Percentiles rank a stretch among this genome's conserved stretches.
phyloP scores from a whole-genome alignment of 2,888 invertebrate species.

The Amiota communis region DNA sequence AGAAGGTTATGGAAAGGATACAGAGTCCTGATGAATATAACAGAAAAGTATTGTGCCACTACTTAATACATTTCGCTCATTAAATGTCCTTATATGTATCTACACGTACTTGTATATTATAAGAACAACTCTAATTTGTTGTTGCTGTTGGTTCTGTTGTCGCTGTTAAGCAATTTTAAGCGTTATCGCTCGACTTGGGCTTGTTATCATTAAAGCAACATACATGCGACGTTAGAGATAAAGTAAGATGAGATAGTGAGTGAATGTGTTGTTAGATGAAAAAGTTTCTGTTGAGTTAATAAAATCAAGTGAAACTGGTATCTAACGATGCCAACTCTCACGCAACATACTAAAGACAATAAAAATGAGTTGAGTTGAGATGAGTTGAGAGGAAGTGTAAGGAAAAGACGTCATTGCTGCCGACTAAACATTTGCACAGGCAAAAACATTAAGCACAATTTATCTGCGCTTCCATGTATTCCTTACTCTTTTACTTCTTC shows the following conservation, averaged over 20 bases:
- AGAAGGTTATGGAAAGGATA: no score
- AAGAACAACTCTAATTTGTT: background rate
- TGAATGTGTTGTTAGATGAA: slow-evolving; percentile 10
- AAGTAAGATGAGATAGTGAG: background rate
- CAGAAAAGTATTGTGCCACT: no score
- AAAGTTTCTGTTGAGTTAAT: slow-evolving; percentile 55
- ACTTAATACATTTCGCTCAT: slow-evolving; percentile 41
- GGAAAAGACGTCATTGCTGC: background rate
- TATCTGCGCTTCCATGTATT: slow-evolving; percentile 46
- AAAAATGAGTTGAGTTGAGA: background rate
- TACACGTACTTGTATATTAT: background rate
- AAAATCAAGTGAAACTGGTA: slow-evolving; percentile 46
- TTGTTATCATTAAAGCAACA: slow-evolving; percentile 64
- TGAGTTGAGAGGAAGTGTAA: no score
- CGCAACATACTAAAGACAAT: no score
- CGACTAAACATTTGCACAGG: slow-evolving; percentile 34
- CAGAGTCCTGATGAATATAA: no score
- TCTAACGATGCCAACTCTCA: no score
- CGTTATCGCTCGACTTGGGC: slow-evolving; percentile 67
- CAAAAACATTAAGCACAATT: slow-evolving; percentile 54
- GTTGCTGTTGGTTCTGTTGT: background rate
- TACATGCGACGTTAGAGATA: background rate
- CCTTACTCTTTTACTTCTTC: slow-evolving; percentile 38
- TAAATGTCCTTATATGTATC: slow-evolving; percentile 59
- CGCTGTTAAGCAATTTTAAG: slow-evolving; percentile 63